These are phyloP conservation scores for Leiothrix lutea DNA, from an alignment of 2,113 vertebrate species.

Conservation along the genomic window DNA sequence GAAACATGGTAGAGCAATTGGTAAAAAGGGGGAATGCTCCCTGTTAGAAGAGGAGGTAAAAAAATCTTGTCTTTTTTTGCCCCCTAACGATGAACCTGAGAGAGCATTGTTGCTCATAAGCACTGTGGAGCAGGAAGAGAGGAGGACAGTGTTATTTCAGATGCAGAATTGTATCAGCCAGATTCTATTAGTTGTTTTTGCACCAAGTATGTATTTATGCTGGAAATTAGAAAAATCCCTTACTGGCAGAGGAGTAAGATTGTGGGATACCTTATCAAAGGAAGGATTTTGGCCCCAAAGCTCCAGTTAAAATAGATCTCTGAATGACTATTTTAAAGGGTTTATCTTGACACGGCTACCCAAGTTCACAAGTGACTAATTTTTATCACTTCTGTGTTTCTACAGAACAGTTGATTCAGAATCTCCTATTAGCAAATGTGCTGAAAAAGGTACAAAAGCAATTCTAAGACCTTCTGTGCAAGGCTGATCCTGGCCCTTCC, in stretches of 20 bases:
- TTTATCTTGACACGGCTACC: neutral
- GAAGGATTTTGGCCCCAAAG: neutral
- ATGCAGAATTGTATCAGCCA: neutral
- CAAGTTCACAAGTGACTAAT: neutral
- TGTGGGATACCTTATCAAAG: neutral
- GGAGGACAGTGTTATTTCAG: neutral
- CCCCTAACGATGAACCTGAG: neutral
- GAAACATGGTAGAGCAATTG: neutral
- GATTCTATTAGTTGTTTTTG: neutral
- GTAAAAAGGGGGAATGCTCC: neutral
- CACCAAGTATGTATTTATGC: neutral
- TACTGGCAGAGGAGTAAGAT: neutral
- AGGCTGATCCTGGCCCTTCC: neutral
- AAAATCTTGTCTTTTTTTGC: neutral
- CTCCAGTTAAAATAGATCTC: neutral
- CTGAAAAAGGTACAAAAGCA: neutral
- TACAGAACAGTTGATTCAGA: neutral
- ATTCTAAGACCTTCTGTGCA: neutral
- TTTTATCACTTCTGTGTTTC: neutral
- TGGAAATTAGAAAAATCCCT: neutral
- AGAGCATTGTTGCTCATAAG: neutral
- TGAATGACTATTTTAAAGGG: neutral
- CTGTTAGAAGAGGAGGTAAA: neutral
- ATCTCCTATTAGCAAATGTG: neutral
- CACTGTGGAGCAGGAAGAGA: neutral